Conservation (phyloP, 2,113 vertebrate genomes). For the Oryzias celebensis region DNA sequence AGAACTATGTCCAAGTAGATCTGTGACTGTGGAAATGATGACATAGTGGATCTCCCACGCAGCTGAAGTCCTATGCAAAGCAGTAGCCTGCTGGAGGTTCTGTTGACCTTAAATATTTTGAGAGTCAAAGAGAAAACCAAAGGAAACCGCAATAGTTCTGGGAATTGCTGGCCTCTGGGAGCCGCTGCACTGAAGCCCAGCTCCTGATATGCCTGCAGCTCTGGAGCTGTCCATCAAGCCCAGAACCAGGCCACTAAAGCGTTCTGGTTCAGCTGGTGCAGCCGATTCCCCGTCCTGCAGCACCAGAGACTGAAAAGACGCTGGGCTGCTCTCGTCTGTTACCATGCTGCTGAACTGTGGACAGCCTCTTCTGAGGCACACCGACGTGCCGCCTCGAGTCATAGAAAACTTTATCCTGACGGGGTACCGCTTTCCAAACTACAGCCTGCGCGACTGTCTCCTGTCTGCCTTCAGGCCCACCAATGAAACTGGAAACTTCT, state of each 20-base stretch:
- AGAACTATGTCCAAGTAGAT: constrained; percentile 14
- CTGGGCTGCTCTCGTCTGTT: too few species aligned
- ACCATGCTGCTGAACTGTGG: constrained; percentile 58
- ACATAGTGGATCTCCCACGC: too few species aligned
- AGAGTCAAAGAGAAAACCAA: constrained; percentile 19
- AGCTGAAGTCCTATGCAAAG: constrained; percentile 24
- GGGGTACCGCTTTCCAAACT: constrained; percentile 80
- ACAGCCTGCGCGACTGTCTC: constrained; percentile 79
- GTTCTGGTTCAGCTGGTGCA: background rate
- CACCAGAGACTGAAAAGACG: too few species aligned
- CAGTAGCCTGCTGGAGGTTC: constrained; percentile 2
- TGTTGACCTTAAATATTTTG: constrained; percentile 5
- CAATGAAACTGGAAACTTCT: constrained; percentile 83
- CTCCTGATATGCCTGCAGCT: constrained; percentile 13
- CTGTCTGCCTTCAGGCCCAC: constrained; percentile 78
- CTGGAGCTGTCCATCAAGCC: background rate
- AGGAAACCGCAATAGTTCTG: constrained; percentile 1
- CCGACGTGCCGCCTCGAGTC: constrained; percentile 73
- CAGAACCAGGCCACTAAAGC: constrained; percentile 28
- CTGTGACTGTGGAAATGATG: constrained; percentile 8
- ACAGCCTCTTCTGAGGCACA: constrained; percentile 70
- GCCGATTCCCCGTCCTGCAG: background rate
- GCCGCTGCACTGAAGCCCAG: background rate
- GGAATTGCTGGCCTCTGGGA: background rate
- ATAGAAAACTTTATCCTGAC: constrained; percentile 80